Percentiles rank a stretch among this genome's conserved stretches.
Evolutionary conservation across 2,888 invertebrate genomes (phyloP).

Genomic region (Trissolcus brochymenae): DNA sequence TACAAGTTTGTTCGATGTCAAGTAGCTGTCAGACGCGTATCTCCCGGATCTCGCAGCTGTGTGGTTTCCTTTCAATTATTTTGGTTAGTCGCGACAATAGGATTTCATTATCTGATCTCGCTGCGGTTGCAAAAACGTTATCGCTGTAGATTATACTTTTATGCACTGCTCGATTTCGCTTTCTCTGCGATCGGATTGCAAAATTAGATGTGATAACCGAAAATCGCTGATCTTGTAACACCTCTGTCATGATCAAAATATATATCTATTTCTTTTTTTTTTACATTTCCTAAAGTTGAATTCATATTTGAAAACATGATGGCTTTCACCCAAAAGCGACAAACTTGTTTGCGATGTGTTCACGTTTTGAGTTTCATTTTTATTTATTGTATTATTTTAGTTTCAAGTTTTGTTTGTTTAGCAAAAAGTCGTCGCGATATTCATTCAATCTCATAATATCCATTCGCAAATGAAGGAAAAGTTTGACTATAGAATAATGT

Average conservation of each 20-base stretch:
- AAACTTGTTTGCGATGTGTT: too few species aligned
- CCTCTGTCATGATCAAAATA: too few species aligned
- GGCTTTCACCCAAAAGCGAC: too few species aligned
- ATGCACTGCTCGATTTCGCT: slow-evolving; percentile 24
- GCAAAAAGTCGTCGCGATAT: neutral
- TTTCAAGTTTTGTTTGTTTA: too few species aligned
- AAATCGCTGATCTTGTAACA: too few species aligned
- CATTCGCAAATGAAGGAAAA: too few species aligned
- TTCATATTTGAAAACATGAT: too few species aligned
- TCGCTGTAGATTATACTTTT: slow-evolving; percentile 24
- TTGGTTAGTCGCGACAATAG: slow-evolving; percentile 36
- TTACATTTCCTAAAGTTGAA: too few species aligned
- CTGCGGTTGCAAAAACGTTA: slow-evolving; percentile 11
- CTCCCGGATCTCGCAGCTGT: slow-evolving; percentile 52
- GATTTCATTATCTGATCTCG: slow-evolving; percentile 34
- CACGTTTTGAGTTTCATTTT: too few species aligned
- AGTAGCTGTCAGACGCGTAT: slow-evolving; percentile 55
- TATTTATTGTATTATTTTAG: too few species aligned
- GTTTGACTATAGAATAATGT: slow-evolving; percentile 6
- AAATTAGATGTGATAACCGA: slow-evolving; percentile 5
- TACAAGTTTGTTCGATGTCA: slow-evolving; percentile 54
- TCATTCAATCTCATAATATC: neutral
- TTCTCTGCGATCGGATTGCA: slow-evolving; percentile 14
- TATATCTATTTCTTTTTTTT: too few species aligned
- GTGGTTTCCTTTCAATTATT: slow-evolving; percentile 51